Conservation (phyloP, 2,888 invertebrate genomes). For the Idaea biselata region DNA sequence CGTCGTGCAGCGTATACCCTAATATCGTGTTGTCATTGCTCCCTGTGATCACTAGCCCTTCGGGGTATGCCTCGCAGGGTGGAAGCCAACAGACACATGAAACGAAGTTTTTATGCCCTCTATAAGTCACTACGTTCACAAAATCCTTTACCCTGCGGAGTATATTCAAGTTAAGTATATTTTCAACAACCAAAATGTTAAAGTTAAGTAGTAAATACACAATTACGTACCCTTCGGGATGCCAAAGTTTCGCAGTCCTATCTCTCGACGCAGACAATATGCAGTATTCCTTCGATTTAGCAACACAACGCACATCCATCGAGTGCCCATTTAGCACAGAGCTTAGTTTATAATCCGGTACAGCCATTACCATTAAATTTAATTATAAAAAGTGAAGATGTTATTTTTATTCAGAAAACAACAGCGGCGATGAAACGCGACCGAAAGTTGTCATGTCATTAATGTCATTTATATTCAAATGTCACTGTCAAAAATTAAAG, state of each 20-base stretch:
- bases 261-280: slow-evolving; percentile 95
- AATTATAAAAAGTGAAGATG: slow-evolving; percentile 32
- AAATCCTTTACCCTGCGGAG: slow-evolving; percentile 80
- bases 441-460: slow-evolving; percentile 65
- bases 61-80: slow-evolving; percentile 84
- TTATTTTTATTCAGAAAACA: slow-evolving; percentile 34
- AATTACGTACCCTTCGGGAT: slow-evolving; percentile 83
- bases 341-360: slow-evolving; percentile 88
- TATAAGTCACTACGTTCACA: slow-evolving; percentile 83
- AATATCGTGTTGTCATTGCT: slow-evolving; percentile 93
- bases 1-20: slow-evolving; percentile 87
- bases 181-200: not conserved
- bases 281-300: slow-evolving; percentile 82
- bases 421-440: slow-evolving; percentile 33
- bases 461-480: slow-evolving; percentile 8
- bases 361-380: slow-evolving; percentile 52
- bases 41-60: slow-evolving; percentile 91
- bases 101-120: slow-evolving; percentile 93
- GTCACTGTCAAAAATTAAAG: slow-evolving; percentile 6
- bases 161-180: slow-evolving; percentile 4
- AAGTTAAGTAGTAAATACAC: slow-evolving; percentile 3
- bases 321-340: slow-evolving; percentile 89
- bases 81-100: slow-evolving; percentile 89
- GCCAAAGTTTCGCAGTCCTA: slow-evolving; percentile 93
- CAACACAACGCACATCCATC: slow-evolving; percentile 91